Evolutionary conservation across 2,888 invertebrate species (phyloP).

Genomic region (Andrena camellia): DNA sequence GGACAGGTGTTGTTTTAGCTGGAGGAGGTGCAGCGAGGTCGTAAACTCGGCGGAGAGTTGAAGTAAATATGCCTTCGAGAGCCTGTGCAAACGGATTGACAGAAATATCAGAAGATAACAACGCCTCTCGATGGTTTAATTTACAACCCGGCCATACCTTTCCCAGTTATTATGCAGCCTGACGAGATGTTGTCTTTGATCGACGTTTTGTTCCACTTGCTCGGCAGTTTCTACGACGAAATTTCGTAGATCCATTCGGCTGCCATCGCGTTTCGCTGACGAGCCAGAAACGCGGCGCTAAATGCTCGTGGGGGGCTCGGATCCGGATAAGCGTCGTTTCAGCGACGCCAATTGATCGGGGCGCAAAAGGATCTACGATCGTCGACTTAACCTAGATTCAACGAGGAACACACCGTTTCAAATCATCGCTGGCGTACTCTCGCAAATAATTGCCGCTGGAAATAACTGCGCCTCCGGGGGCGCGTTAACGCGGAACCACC

Average conservation of each 20-base stretch:
- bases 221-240: too few species aligned
- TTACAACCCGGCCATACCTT: too few species aligned
- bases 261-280: not conserved
- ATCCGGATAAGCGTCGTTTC: not conserved
- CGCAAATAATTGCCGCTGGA: constrained; percentile 45
- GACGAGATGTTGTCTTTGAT: too few species aligned
- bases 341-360: constrained; percentile 13
- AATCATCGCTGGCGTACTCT: constrained; percentile 33
- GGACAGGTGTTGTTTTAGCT: too few species aligned
- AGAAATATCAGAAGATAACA: too few species aligned
- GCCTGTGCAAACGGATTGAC: too few species aligned
- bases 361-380: not conserved
- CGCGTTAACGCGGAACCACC: constrained; percentile 7
- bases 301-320: constrained; percentile 1
- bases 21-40: too few species aligned
- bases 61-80: too few species aligned
- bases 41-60: too few species aligned
- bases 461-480: constrained; percentile 29
- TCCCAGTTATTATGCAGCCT: too few species aligned
- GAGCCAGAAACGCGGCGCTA: not conserved
- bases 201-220: too few species aligned
- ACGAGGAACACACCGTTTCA: constrained; percentile 14
- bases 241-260: not conserved
- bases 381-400: constrained; percentile 19
- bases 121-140: too few species aligned